phyloP scores from a whole-genome alignment of 2,797 vertebrate species.

The Fundulus diaphanus region DNA sequence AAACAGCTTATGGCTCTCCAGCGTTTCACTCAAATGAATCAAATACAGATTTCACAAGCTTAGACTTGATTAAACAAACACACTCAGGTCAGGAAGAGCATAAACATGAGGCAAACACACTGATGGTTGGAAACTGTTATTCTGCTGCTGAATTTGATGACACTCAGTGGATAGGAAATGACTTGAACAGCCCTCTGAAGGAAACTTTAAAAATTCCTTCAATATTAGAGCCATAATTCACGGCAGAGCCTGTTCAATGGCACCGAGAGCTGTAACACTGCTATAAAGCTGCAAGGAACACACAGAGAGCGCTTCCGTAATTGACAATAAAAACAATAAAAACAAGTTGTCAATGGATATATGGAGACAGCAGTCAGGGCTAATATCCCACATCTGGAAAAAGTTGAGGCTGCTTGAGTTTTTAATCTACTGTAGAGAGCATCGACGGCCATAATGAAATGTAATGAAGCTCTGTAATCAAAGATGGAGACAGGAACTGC shows the following conservation, averaged over 20 bases:
- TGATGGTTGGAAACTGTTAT: conserved; percentile 43
- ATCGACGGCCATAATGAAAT: conserved; percentile 66
- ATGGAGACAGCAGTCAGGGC: conserved; percentile 56
- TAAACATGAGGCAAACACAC: conserved; percentile 28
- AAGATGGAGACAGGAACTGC: conserved; percentile 36
- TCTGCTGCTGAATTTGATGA: conserved; percentile 46
- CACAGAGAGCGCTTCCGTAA: conserved; percentile 59
- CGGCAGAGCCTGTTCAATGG: conserved; percentile 12
- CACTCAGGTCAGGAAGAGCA: conserved; percentile 30
- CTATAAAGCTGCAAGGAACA: conserved; percentile 70
- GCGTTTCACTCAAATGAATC: conserved; percentile 7
- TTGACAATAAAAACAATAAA: conserved; percentile 77
- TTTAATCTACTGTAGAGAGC: conserved; percentile 74
- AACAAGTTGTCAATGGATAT: conserved; percentile 67
- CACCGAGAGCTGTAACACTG: conserved; percentile 47
- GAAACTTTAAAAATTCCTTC: conserved; percentile 53
- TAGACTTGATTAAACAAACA: conserved; percentile 28
- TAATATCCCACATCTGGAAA: conserved; percentile 68
- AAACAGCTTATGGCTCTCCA: conserved; percentile 4
- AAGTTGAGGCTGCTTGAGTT: conserved; percentile 74
- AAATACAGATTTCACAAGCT: conserved; percentile 13
- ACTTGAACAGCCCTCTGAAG: conserved; percentile 62
- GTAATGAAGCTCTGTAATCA: conserved; percentile 75
- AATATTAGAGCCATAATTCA: conserved; percentile 74
- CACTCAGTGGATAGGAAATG: conserved; percentile 42